These are phyloP conservation scores for Spongilla lacustris DNA, from an alignment of 37 sponge, comb jelly and placozoan species.

Conservation along the genomic window DNA sequence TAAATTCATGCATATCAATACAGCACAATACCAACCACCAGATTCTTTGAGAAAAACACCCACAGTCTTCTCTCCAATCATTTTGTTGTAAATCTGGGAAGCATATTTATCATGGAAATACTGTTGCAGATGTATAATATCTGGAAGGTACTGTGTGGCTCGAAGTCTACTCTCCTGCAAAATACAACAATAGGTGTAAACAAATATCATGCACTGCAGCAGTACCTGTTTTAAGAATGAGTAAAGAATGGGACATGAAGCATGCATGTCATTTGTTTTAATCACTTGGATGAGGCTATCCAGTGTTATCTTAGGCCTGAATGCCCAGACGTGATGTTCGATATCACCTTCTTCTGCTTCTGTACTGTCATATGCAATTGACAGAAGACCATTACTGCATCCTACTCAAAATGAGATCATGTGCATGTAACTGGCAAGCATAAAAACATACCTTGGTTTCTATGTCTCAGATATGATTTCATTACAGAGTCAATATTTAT, in stretches of 20 bases:
- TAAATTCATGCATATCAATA: too few relatives aligned
- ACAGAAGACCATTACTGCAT: constrained; percentile 67
- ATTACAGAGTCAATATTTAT: constrained; percentile 2
- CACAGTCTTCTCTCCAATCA: constrained; percentile 19
- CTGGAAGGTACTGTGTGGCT: constrained; percentile 78
- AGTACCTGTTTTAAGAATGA: constrained; percentile 59
- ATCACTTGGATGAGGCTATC: constrained; percentile 49
- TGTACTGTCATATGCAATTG: constrained; percentile 57
- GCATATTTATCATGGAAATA: constrained; percentile 37
- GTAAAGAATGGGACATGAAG: constrained; percentile 58
- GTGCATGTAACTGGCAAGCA: too few relatives aligned
- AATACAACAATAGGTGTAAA: too few relatives aligned
- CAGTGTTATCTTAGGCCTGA: constrained; percentile 52
- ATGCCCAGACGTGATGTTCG: constrained; percentile 67
- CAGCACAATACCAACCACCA: background rate
- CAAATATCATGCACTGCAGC: too few relatives aligned
- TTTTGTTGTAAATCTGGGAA: constrained; percentile 34
- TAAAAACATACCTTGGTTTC: constrained; percentile 55
- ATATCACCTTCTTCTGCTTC: constrained; percentile 6
- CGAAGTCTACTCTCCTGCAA: constrained; percentile 57
- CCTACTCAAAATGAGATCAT: background rate
- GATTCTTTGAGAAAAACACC: constrained; percentile 32
- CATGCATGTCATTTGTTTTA: constrained; percentile 12
- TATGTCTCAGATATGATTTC: constrained; percentile 35
- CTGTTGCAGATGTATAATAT: constrained; percentile 67